phyloP scores from a whole-genome alignment of 2,797 vertebrate genomes.

The Sebastes elongatus region DNA sequence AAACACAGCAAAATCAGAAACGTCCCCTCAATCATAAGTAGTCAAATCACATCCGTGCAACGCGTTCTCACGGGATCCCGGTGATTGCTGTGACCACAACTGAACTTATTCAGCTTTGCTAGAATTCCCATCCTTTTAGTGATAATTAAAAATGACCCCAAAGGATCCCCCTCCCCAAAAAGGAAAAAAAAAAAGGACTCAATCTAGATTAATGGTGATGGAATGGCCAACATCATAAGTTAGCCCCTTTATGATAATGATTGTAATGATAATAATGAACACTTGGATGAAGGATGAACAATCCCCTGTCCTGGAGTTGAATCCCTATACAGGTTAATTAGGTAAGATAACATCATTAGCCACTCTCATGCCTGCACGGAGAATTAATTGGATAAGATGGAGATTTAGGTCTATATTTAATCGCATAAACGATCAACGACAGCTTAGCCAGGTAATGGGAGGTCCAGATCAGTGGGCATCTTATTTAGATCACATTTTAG shows the following conservation, averaged over 20 bases:
- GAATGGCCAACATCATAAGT: constrained; percentile 81
- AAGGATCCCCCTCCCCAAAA: constrained; percentile 62
- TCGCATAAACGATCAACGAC: constrained; percentile 82
- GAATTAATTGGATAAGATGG: constrained; percentile 87
- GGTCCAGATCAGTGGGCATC: constrained; percentile 75
- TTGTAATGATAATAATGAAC: constrained; percentile 87
- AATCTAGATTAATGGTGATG: constrained; percentile 82
- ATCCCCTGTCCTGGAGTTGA: constrained; percentile 83
- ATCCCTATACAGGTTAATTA: constrained; percentile 89
- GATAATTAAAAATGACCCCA: constrained; percentile 84
- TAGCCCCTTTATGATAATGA: constrained; percentile 84
- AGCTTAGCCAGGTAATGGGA: constrained; percentile 72
- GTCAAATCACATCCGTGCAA: constrained; percentile 55
- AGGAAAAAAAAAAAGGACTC: constrained; percentile 57
- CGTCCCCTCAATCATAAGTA: constrained; percentile 52
- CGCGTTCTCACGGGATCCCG: constrained; percentile 53
- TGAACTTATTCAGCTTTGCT: constrained; percentile 64
- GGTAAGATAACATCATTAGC: constrained; percentile 91
- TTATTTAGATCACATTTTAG: constrained; percentile 81
- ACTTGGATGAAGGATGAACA: constrained; percentile 85
- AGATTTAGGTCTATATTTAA: constrained; percentile 86
- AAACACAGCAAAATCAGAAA: constrained; percentile 39
- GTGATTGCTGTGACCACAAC: constrained; percentile 75
- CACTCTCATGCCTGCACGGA: constrained; percentile 82
- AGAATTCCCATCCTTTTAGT: constrained; percentile 71